Evolutionary conservation across 2,797 vertebrate species (phyloP), one percentile per base, ranked within the genome.

Genomic region (Gambusia yucatana): DNA sequence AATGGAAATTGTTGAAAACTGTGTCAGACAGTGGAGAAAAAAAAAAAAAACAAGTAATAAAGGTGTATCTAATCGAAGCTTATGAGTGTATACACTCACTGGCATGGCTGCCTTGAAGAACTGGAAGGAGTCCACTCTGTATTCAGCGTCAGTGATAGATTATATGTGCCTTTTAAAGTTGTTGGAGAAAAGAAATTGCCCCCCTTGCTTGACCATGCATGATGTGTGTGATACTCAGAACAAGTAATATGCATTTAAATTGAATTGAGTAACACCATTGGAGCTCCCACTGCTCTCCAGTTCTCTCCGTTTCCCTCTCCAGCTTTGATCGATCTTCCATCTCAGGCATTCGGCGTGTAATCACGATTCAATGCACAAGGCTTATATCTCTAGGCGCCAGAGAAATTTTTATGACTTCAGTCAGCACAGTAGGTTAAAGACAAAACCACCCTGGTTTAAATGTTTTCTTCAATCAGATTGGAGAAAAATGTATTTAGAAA

Each of bases 241-340:
- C 90, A 93, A 94, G 93, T 94, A 92, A 93, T 94, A 94, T 94
- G 93, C 92, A 94, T 94, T 95, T 95, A 93, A 94, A 94, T 94
- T 93, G 91, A 94, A 94, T 93, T 91, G 91, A 91, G 92, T 90
- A 86, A 91, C 91, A 91, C 91, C 87, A 82, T 78, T 78, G 84
- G 87, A 91, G 91, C 92, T 86, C 72, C 71, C 82, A 73, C 88
- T 86, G 86, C 88, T 91, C 89, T 89, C 89, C 85, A 73, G 83
- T 73, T 33, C 86, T 88, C 91, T 82, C 80, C 25, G 73, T 86
- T 89, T 80, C 83, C 72, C 82, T 87, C 90, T 20, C 87, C 91
- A 73, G 87, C 90, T 92, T 90, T 93, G 91, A 95, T 95, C 92
- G 92, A 95, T 93, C 92, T 92, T 93, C 92, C 92, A 94, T 95